These are phyloP conservation scores for Periophthalmus modestus DNA, from an alignment of 2,113 vertebrate species.

Conservation along the genomic window DNA sequence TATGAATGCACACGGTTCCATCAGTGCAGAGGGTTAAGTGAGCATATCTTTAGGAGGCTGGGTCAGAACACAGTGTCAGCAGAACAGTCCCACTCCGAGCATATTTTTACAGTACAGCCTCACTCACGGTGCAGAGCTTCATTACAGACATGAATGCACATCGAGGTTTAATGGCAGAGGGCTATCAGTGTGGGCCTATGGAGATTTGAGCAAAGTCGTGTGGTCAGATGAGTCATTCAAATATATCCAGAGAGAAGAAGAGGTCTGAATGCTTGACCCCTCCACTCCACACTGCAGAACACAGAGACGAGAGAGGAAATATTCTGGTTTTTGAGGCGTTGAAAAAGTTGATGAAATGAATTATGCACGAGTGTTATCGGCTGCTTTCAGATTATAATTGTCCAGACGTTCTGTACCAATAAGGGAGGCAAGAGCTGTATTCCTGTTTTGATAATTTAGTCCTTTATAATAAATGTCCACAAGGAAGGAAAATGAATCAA, in stretches of 20 bases:
- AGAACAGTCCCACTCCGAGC: not conserved
- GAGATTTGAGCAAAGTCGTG: slow-evolving; percentile 7
- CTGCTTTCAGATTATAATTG: not conserved
- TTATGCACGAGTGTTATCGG: not conserved
- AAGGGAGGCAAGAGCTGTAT: not conserved
- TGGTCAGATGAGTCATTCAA: slow-evolving; percentile 6
- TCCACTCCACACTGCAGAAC: not conserved
- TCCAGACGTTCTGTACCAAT: not conserved
- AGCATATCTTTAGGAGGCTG: slow-evolving; percentile 3
- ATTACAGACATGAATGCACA: slow-evolving; percentile 13
- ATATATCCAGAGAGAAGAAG: not conserved
- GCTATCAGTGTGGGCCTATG: not conserved
- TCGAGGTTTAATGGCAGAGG: not conserved
- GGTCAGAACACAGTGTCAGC: slow-evolving; percentile 5
- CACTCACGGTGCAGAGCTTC: not conserved
- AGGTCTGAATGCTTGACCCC: slow-evolving; percentile 3
- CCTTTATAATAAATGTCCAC: too few species aligned
- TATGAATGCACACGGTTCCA: not conserved
- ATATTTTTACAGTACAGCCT: not conserved
- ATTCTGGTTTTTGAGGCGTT: not conserved
- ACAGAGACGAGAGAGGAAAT: not conserved
- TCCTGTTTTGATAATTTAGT: too few species aligned
- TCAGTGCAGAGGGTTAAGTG: not conserved
- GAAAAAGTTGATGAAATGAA: not conserved
- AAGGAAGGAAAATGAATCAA: too few species aligned